Percentiles rank a stretch among this genome's conserved stretches.
Conservation (phyloP, 2,113 vertebrate species). For the Heterotilapia buettikoferi region DNA sequence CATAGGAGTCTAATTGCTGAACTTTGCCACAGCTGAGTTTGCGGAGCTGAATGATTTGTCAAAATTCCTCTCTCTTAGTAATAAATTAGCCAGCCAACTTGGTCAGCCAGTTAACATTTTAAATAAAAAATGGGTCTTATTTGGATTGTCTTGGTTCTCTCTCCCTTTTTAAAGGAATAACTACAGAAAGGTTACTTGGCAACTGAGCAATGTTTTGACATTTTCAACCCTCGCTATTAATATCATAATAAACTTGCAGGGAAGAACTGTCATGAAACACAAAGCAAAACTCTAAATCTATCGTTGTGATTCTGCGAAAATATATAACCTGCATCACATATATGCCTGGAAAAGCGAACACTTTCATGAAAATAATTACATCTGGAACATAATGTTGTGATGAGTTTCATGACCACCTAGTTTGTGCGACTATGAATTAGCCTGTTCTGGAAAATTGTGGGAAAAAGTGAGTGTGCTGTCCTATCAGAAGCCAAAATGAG, state of each 20-base stretch:
- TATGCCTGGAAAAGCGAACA: neutral
- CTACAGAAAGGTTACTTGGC: slow-evolving; percentile 33
- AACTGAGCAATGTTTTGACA: slow-evolving; percentile 45
- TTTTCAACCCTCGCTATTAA: slow-evolving; percentile 30
- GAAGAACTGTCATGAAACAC: neutral
- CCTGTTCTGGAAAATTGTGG: slow-evolving; percentile 44
- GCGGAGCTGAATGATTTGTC: slow-evolving; percentile 94
- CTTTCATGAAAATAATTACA: slow-evolving; percentile 25
- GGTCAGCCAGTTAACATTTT: slow-evolving; percentile 65
- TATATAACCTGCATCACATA: slow-evolving; percentile 3
- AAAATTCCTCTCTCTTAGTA: slow-evolving; percentile 81
- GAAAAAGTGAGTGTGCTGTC: slow-evolving; percentile 45
- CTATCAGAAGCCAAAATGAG: slow-evolving; percentile 60
- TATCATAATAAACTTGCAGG: slow-evolving; percentile 13
- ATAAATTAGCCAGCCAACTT: slow-evolving; percentile 84
- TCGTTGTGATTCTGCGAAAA: slow-evolving; percentile 27
- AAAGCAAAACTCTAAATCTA: slow-evolving; percentile 16
- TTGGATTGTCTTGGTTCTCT: slow-evolving; percentile 69
- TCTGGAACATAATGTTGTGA: slow-evolving; percentile 43
- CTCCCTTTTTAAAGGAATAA: slow-evolving; percentile 14
- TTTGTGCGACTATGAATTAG: slow-evolving; percentile 38
- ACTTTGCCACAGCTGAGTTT: slow-evolving; percentile 94
- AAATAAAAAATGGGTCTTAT: slow-evolving; percentile 76
- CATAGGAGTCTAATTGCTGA: slow-evolving; percentile 94
- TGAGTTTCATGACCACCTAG: slow-evolving; percentile 50